phyloP scores from a whole-genome alignment of 2,113 vertebrate species.

The Speoplatyrhinus poulsoni region DNA sequence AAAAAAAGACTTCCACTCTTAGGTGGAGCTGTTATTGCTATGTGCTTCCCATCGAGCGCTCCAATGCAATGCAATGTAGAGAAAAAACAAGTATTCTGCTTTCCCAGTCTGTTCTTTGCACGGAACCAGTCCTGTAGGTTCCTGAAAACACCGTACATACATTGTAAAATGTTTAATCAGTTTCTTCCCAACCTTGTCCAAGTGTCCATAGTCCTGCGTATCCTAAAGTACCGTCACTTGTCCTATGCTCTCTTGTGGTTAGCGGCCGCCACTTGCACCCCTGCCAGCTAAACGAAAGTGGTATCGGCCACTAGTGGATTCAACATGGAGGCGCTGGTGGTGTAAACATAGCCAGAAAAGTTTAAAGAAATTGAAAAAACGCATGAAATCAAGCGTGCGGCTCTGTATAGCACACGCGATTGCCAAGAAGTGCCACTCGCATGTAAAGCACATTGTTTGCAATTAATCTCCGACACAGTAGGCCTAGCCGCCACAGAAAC shows the following conservation, averaged over 20 bases:
- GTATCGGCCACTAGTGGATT: slow-evolving; percentile 42
- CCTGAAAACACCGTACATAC: too few relatives aligned
- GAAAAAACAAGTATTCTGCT: too few relatives aligned
- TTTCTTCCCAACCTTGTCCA: too few relatives aligned
- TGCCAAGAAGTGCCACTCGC: not conserved
- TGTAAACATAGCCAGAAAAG: not conserved
- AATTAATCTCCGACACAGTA: not conserved
- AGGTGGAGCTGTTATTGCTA: too few relatives aligned
- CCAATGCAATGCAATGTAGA: too few relatives aligned
- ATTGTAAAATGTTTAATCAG: too few relatives aligned
- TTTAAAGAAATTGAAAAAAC: not conserved
- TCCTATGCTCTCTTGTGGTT: slow-evolving; percentile 18
- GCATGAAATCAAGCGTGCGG: not conserved
- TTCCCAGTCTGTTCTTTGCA: too few relatives aligned
- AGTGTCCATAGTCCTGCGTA: not conserved
- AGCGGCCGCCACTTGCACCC: slow-evolving; percentile 7
- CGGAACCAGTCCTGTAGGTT: too few relatives aligned
- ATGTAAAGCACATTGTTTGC: not conserved
- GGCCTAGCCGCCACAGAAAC: not conserved
- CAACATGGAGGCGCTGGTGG: slow-evolving; percentile 58
- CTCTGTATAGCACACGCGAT: not conserved
- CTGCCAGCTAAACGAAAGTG: slow-evolving; percentile 25
- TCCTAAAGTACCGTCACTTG: not conserved
- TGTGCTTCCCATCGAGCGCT: too few relatives aligned
- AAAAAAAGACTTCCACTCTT: too few relatives aligned